Base-by-base conservation (phyloP, 2,888 invertebrate species). In the Ormyrus thymus region DNA sequence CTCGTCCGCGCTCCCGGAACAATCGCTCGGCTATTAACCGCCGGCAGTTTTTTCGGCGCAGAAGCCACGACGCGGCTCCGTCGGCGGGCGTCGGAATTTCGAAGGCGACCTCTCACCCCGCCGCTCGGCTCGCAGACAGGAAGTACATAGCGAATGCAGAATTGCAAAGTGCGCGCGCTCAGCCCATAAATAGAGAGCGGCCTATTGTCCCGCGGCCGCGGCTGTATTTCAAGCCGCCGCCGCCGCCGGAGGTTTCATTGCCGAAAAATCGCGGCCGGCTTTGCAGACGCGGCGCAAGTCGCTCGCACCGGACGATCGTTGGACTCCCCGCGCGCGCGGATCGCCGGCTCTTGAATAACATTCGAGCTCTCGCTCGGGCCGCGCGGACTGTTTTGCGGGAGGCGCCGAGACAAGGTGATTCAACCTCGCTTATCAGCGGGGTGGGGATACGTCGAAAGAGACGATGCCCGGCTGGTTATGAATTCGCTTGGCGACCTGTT, bases 31-130 rank as follows among this genome's bases (percentile, higher is more conserved):
- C 3, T 4, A 29, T 29, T 29, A 29, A 4, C 29, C 29, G 29
- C 3, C 29, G n/a, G n/a, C n/a, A n/a, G n/a, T n/a, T n/a, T 29
- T 4, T 29, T 29, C 29, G 29, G 29, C 2, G 4, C 2, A 29
- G 29, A 29, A 29, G 29, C 29, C 4, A 2, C 29, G 4, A 4
- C 29, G 3, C 29, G n/a, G n/a, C n/a, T n/a, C 10, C 10, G 55
- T 62, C 13, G 55, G 56, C 13, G 56, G 10, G 53, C 45, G 7
- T 13, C 50, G 65, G 64, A 73, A 65, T 66, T 75, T 75, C 7
- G 59, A 68, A 43, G 7, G 48, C 65, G 78, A 80, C 76, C 78
- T 80, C 56, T 80, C 78, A 76, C 78, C 80, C 65, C 62, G 64
- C 29, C 15, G 46, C 46, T 3, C 29, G 29, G 29, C 29, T 29